Evolutionary conservation across 1,140 invertebrate species (phyloP), one percentile per base, ranked within the genome.

Genomic region (Akabosia matsudoensis): DNA sequence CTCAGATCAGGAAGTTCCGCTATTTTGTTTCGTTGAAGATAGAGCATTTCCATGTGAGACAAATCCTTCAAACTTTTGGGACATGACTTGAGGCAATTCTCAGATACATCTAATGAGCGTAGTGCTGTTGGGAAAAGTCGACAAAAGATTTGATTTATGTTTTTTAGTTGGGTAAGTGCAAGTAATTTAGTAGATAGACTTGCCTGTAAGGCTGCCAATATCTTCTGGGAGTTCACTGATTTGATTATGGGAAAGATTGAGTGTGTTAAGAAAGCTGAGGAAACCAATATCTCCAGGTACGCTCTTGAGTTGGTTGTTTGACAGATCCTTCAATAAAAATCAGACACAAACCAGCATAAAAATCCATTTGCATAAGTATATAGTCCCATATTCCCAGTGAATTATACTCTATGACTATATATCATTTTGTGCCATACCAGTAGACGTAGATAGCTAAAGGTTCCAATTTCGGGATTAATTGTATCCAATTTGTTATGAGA

Each of bases 11-110:
- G 87, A 71, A 88, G 56, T 34, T 83, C 76, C n/a, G 79, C 78
- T 10, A 88, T 45, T 72, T 72, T 72, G 70, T 82, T 51, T 80
- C 79, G 79, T 88, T 88, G 79, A 14, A 93, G 86, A 84, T 93
- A 91, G 0, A 97, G 83, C 78, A 89, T 88, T 85, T 95, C 91
- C 78, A 96, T 86, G 85, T 92, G 91, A 37, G 88, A 84, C n/a
- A 96, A 84, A 83, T 93, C 90, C 24, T 92, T 91, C 80, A 97
- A 73, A 71, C 84, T 85, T 56, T 89, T 85, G n/a, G 93, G 93
- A 51, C 96, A 82, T 31, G 82, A 82, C 74, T 87, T 88, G 24
- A 91, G 81, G 34, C 86, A 79, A 83, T 91, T 91, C 78, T 87
- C 86, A 51, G 86, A 89, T 13, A 87, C 82, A 84, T 91, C 90